Evolutionary conservation across 2,113 vertebrate genomes (phyloP).

Genomic region (Mustela nigripes): DNA sequence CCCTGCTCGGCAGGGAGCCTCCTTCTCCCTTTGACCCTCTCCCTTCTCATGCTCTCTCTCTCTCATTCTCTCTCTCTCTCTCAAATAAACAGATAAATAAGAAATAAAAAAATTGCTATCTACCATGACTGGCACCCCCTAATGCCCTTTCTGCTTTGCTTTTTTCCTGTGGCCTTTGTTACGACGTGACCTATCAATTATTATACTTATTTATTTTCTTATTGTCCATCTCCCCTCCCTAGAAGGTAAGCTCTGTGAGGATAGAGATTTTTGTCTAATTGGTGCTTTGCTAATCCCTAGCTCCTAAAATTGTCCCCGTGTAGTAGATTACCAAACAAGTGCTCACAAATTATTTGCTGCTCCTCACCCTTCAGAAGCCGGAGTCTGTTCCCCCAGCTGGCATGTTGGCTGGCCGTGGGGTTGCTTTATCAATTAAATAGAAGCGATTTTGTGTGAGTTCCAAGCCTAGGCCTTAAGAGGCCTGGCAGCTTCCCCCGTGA

Average conservation of each 20-base stretch:
- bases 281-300: not conserved
- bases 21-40: too few species aligned
- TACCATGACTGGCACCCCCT: not conserved
- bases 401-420: not conserved
- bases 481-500: not conserved
- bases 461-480: not conserved
- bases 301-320: not conserved
- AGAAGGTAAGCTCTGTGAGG: not conserved
- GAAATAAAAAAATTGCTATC: not conserved
- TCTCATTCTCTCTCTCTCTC: too few species aligned
- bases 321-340: not conserved
- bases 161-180: not conserved
- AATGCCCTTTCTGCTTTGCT: not conserved
- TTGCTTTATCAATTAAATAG: not conserved
- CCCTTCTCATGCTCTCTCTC: too few species aligned
- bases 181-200: not conserved
- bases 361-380: not conserved
- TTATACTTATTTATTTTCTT: constrained; percentile 21
- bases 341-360: not conserved
- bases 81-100: too few species aligned
- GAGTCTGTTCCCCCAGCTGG: not conserved
- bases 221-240: not conserved
- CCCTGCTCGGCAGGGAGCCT: too few species aligned
- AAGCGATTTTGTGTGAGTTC: not conserved
- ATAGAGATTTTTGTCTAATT: not conserved